Evolutionary conservation across 1,140 invertebrate species (phyloP).

Genomic region (Platorchestia sp.): DNA sequence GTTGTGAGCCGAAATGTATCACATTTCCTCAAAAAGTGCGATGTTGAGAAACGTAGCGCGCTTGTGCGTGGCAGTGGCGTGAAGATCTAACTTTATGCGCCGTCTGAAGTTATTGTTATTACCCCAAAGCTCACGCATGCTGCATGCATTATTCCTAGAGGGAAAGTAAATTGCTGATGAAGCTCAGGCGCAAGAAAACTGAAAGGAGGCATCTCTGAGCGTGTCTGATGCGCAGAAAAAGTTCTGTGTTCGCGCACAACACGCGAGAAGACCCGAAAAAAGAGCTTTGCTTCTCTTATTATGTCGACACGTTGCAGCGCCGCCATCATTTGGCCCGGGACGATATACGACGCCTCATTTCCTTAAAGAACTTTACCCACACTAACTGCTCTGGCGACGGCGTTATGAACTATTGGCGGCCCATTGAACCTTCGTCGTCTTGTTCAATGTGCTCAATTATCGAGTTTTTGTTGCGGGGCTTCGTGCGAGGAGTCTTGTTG

Average conservation of each 20-base stretch:
- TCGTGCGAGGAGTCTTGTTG: not conserved
- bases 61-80: not conserved
- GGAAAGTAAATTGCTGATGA: constrained; percentile 53
- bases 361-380: not conserved
- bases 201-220: constrained; percentile 31
- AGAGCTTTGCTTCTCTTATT: not conserved
- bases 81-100: constrained; percentile 1
- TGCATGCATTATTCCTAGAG: constrained; percentile 46
- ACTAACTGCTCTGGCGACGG: not conserved
- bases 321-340: constrained; percentile 14
- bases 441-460: not conserved
- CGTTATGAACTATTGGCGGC: constrained; percentile 6
- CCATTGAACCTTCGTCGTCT: not conserved
- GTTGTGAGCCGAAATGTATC: not conserved
- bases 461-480: not conserved
- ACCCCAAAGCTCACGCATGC: constrained; percentile 41
- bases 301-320: not conserved
- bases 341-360: constrained; percentile 21
- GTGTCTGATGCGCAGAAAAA: constrained; percentile 44
- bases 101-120: constrained; percentile 39
- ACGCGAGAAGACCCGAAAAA: not conserved
- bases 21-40: not conserved
- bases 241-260: not conserved
- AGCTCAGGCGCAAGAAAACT: constrained; percentile 27
- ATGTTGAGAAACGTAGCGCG: not conserved